Evolutionary conservation across 2,797 vertebrate genomes (phyloP), one percentile per base, ranked within the genome.

Genomic region (Phoebastria nigripes): DNA sequence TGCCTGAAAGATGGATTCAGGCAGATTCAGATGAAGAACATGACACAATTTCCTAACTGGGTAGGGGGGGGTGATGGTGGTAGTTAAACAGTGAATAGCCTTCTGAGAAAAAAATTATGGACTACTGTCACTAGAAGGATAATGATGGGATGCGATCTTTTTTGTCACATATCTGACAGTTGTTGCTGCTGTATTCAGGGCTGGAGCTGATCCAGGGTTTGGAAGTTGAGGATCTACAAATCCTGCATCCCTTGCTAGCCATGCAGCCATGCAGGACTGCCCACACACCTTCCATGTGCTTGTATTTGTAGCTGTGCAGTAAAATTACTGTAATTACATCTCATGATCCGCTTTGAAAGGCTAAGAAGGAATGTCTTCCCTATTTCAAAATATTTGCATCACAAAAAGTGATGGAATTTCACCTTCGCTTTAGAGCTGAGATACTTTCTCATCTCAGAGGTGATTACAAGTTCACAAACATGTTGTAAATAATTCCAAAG

Each of bases 331-430:
- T 82, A 94, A 96, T 89, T 93, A 91, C n/a, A 82, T 83, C 56
- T 88, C 79, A 26, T 52, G 73, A 89, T 94, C 67, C 6, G 3
- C 49, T 92, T 86, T 81, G 49, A 91, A 88, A 81, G 65, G 61
- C 84, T 96, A 93, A 56, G 65, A 78, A 91, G 56, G 21, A 87
- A 61, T 69, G 19, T 67, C 33, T 83, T 83, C 47, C 72, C 28
- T 94, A 20, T 77, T 86, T 89, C 58, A 94, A 92, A 97, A 91
- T 91, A 97, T 87, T 94, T 96, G 62, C 77, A 84, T 79, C 29
- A 79, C 42, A 89, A 65, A 61, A 81, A 61, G 22, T 66, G 52
- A 67, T 56, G 37, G 59, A 83, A 86, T 90, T 87, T 93, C 63
- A 89, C 44, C 56, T 88, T 88, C 15, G 11, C 25, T 83, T 80